Base-by-base conservation (phyloP, 2,797 vertebrate species). In the Orientallactaga sibirica region DNA sequence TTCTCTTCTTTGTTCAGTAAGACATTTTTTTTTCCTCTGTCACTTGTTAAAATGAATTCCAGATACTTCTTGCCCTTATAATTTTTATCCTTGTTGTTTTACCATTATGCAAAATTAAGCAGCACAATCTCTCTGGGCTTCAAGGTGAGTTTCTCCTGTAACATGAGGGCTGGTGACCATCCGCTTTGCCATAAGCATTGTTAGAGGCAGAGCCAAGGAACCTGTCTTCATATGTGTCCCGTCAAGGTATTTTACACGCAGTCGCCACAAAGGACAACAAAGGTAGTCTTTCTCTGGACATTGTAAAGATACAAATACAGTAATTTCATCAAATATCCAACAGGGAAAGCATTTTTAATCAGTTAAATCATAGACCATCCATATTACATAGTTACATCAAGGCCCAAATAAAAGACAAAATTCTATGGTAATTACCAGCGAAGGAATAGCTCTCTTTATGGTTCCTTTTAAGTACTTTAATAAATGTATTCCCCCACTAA, bases 281-380 rank as follows among this genome's bases (percentile, higher is more conserved):
- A 16, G 48, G 16, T 14, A 71, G 52, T 52, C 3, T 52, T 87
- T 75, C 89, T 80, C 70, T 86, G 68, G 16, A 74, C n/a, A 76
- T 76, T 86, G 82, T 86, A 48, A 48, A 62, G 7, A 92, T 61
- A n/a, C 58, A 1, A 16, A 58, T 37, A 52, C 12, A 58, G 14
- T 58, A 41, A 80, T 18, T 67, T 83, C 82, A 52, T 67, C 37
- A 92, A 93, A 16, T 82, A 80, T 41, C 2, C 5, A 77, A n/a
- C n/a, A 67, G 62, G 29, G 27, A 85, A 91, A 41, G 18, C 29
- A 79, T 41, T 68, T 84, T 94, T 61, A 58, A 55, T 52, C 88
- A 85, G 79, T 76, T 37, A 90, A 85, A 29, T 66, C 43, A 83
- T 8, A 75, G 71, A n/a, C 6, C 18, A 76, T 15, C 16, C 0